Evolutionary conservation across 2,113 vertebrate species (phyloP), one percentile per base, ranked within the genome.

Genomic region (Addax nasomaculatus): DNA sequence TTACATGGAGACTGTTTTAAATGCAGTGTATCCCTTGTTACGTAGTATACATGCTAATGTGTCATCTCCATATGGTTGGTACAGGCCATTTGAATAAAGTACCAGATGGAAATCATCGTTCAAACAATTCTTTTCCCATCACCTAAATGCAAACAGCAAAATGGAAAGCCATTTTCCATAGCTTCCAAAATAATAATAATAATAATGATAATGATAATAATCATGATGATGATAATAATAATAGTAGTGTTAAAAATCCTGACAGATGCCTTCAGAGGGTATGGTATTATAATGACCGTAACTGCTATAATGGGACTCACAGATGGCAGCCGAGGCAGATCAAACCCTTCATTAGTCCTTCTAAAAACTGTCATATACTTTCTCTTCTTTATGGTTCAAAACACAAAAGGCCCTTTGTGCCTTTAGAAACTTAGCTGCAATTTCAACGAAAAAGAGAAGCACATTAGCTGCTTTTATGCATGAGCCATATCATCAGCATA

Each of bases 401-500:
- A 93, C 96, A 94, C 76, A 96, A 98, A 97, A 97, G 85, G 73
- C 96, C 49, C 49, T 96, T 93, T 97, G 96, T 97, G 90, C 97
- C 97, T 96, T 92, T 11, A 3, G 95, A 98, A 98, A 90, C 96
- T 47, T 81, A 80, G 53, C 94, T 97, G 93, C 93, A 96, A 97
- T 98, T 95, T 96, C 96, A 76, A 96, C 96, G 79, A 94, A 96
- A 97, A 98, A 85, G 96, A 84, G 93, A 97, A 98, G 80, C 93
- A 89, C 97, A 97, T 98, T 98, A 96, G 97, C 98, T 95, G 73
- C 90, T 96, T 58, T 98, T 98, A 96, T 79, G 95, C 94, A 95
- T 73, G 98, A 97, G 95, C 92, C 97, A 43, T 98, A 96, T 98
- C 98, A 98, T 98, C 98, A 97, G 97, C 95, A 93, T 96, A 98